A percentile compares a stretch with the other conserved stretches of the same genome.
Conservation (phyloP, 1,140 invertebrate species). For the Diplogasteroides magnus region DNA sequence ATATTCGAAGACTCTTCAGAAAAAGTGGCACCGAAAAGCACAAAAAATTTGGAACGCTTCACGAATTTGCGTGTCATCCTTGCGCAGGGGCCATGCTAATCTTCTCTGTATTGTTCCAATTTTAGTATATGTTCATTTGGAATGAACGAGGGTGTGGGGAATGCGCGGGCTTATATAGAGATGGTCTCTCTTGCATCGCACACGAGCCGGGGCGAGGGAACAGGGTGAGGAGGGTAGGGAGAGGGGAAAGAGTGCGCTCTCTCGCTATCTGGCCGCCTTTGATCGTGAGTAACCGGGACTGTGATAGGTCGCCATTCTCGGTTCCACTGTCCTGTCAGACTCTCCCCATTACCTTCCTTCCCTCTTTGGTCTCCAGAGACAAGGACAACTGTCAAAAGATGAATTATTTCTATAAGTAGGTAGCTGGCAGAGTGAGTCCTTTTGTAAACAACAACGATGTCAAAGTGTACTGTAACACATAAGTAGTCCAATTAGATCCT, state of each 20-base stretch:
- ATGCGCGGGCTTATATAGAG: not conserved
- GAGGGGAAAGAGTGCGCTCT: not conserved
- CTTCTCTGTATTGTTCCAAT: constrained; percentile 83
- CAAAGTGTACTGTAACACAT: too few species aligned
- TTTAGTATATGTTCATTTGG: constrained; percentile 60
- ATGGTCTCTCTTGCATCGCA: not conserved
- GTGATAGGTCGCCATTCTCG: too few species aligned
- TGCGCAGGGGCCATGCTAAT: constrained; percentile 89
- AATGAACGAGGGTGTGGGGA: not conserved
- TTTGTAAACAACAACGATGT: too few species aligned
- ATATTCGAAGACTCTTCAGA: too few species aligned
- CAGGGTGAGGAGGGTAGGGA: not conserved
- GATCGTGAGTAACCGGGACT: too few species aligned
- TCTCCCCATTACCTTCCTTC: too few species aligned
- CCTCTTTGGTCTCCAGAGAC: too few species aligned
- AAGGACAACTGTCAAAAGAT: too few species aligned
- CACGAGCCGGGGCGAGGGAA: not conserved
- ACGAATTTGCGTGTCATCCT: constrained; percentile 85
- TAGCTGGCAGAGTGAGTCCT: too few species aligned
- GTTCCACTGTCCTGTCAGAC: too few species aligned
- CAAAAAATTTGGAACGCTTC: constrained; percentile 67
- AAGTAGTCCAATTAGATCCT: too few species aligned
- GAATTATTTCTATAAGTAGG: too few species aligned
- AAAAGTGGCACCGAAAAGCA: not conserved
- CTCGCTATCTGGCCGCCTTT: not conserved